These are phyloP conservation scores for Cylindroiulus punctatus DNA, from an alignment of 2,888 invertebrate species.

Conservation along the genomic window DNA sequence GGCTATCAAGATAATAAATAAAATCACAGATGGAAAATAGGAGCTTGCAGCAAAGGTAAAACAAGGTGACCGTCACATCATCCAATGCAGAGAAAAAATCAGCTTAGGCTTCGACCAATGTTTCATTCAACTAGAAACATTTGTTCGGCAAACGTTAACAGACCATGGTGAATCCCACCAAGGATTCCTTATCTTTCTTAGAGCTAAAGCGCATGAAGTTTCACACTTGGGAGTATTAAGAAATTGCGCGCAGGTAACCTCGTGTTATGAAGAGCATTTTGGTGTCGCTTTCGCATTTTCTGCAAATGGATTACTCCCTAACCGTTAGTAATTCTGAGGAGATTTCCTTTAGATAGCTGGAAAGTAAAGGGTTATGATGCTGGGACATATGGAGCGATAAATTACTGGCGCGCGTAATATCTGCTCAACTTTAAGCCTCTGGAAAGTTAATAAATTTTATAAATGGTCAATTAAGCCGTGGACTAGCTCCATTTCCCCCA, in stretches of 20 bases:
- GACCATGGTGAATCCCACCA: neutral
- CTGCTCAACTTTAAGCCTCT: neutral
- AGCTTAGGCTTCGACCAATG: neutral
- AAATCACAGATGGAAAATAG: neutral
- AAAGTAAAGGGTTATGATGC: neutral
- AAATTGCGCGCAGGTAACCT: neutral
- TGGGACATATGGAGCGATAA: neutral
- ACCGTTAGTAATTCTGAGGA: neutral
- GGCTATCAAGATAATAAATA: neutral
- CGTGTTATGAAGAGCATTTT: neutral
- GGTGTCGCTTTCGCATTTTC: neutral
- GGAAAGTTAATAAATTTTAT: conserved; percentile 8
- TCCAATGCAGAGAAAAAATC: neutral
- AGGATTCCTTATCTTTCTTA: neutral
- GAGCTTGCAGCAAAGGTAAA: neutral
- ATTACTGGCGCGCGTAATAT: neutral
- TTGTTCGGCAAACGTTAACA: no score
- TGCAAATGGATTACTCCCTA: neutral
- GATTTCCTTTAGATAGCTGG: neutral
- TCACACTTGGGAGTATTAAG: neutral
- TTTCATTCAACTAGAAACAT: no score
- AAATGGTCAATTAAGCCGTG: conserved; percentile 12
- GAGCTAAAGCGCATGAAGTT: neutral
- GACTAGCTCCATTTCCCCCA: neutral
- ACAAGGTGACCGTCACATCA: neutral